Conservation (phyloP, 2,888 invertebrate species). For the Drosophila anceps region DNA sequence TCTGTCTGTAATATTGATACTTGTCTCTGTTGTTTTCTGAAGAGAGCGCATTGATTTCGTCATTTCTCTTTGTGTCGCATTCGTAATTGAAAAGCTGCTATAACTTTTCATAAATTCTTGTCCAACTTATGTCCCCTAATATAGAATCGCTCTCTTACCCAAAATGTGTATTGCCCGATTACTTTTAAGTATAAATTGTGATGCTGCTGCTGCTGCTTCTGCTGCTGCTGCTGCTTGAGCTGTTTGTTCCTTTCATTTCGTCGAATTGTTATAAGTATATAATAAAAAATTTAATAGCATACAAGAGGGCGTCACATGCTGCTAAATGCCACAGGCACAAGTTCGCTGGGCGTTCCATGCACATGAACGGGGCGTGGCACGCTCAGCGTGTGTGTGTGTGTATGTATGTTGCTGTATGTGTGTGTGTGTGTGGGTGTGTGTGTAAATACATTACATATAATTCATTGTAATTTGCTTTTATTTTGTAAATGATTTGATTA, state of each 20-base stretch:
- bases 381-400: background rate
- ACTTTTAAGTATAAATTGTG: conserved; percentile 6
- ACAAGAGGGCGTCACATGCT: conserved; percentile 54
- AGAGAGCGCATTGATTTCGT: background rate
- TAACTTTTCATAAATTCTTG: background rate
- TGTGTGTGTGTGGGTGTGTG: conserved; percentile 14
- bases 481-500: conserved; percentile 77
- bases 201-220: conserved; percentile 4
- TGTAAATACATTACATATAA: conserved; percentile 62
- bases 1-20: background rate
- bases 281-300: conserved; percentile 50
- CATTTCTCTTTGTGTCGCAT: background rate
- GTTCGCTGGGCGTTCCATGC: conserved; percentile 40
- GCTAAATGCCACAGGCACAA: conserved; percentile 47
- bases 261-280: conserved; percentile 8
- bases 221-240: background rate
- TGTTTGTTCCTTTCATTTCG: conserved; percentile 18
- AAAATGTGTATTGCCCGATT: conserved; percentile 1
- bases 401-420: conserved; percentile 16
- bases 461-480: conserved; percentile 74
- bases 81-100: background rate
- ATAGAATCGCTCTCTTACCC: background rate
- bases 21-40: background rate
- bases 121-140: background rate
- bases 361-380: conserved; percentile 68